Evolutionary conservation across 2,888 invertebrate species (phyloP), one percentile per base, ranked within the genome.

Genomic region (Saturnia pavonia): DNA sequence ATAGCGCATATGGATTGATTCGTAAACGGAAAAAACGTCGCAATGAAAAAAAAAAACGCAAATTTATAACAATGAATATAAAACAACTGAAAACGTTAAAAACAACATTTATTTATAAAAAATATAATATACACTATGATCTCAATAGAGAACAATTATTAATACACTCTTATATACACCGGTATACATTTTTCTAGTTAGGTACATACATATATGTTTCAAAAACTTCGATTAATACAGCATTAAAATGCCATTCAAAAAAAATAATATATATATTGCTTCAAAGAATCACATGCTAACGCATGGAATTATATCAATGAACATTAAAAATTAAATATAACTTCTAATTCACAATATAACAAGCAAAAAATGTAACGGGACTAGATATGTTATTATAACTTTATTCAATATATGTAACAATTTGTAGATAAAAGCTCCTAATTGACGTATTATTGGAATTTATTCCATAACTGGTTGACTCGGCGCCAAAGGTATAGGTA

Each of bases 81-180:
- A 60, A 60, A 60, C 25, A 14, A 60, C 4, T 27, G 57, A 65
- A 72, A 74, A 71, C 60, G 69, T 67, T 74, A 76, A 79, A 81
- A 81, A 86, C 82, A 83, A 85, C 80, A 80, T 87, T 87, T 89
- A 88, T 88, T 87, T 88, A 89, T 80, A 90, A 90, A 57, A 91
- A 91, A 90, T 88, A 90, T 78, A 85, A 75, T 84, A 80, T 84
- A 88, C 81, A 83, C 83, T 86, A 81, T 87, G 87, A 84, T 88
- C 91, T 91, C 92, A 91, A 91, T 86, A 92, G 91, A 92, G 91
- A 90, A 80, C 78, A 60, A 14, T 14, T 27, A 81, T 77, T 78
- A n/a, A 81, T 80, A 79, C 75, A 81, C 78, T 84, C 84, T 85
- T 89, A 88, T 84, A 72, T 85, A 88, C 75, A 85, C 78, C 79